A percentile compares a stretch with the other conserved stretches of the same genome.
Conservation (phyloP, 2,797 vertebrate species). For the Anas capensis region DNA sequence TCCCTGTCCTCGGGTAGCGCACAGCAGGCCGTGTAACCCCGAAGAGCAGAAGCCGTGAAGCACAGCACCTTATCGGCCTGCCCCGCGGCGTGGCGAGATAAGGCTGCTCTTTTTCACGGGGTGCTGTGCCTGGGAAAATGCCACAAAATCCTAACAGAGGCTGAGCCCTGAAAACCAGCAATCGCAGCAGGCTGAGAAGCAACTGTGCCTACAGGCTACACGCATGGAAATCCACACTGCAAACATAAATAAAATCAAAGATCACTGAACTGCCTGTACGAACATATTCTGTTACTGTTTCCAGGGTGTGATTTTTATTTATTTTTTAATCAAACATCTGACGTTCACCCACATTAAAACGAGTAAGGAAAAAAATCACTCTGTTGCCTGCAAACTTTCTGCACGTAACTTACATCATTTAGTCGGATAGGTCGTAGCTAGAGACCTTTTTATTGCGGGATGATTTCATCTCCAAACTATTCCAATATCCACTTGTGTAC, state of each 20-base stretch:
- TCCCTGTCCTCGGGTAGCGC: neutral
- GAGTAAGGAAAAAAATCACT: accelerated
- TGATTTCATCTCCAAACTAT: conserved; percentile 67
- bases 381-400: neutral
- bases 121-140: neutral
- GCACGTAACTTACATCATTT: neutral
- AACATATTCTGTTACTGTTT: neutral
- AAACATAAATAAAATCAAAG: neutral
- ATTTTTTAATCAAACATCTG: neutral
- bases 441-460: neutral
- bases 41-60: neutral
- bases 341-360: neutral
- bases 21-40: neutral
- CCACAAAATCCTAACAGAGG: neutral
- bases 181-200: neutral
- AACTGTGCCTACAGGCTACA: neutral
- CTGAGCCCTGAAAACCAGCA: neutral
- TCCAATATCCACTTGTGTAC: conserved; percentile 39
- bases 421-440: neutral
- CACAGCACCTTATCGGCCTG: accelerated
- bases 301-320: neutral
- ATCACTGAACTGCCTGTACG: accelerated
- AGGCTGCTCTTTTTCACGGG: neutral
- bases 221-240: accelerated
- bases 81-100: neutral